These are phyloP conservation scores for Gulo gulo DNA, from an alignment of 2,113 vertebrate species.

Conservation along the genomic window DNA sequence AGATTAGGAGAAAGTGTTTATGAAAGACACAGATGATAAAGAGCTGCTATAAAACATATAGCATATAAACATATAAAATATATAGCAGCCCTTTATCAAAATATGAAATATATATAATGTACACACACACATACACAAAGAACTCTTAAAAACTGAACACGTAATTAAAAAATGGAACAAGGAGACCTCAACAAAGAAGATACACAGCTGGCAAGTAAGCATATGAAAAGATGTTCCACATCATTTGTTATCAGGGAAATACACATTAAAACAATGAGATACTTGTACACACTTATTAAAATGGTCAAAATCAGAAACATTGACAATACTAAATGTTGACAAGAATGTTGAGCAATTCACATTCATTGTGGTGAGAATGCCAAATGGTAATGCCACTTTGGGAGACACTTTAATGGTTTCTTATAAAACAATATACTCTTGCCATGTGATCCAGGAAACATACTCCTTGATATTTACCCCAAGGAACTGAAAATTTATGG, in stretches of 20 bases:
- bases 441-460: not conserved
- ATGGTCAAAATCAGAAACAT: not conserved
- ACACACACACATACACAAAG: not conserved
- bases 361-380: not conserved
- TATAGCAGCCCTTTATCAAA: too few relatives aligned
- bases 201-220: not conserved
- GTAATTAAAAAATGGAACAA: not conserved
- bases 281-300: not conserved
- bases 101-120: too few relatives aligned
- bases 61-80: not conserved
- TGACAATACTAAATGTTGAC: not conserved
- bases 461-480: not conserved
- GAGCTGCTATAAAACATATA: not conserved
- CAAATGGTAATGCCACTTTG: not conserved
- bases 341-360: not conserved
- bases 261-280: not conserved
- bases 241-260: not conserved
- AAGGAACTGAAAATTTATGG: not conserved
- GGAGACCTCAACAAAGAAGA: not conserved
- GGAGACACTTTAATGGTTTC: not conserved
- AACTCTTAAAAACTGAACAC: not conserved
- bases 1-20: not conserved
- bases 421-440: not conserved
- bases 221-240: not conserved
- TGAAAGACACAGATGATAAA: not conserved